Evolutionary conservation across 2,113 vertebrate genomes (phyloP).

Genomic region (Dolichallabes microphthalmus): DNA sequence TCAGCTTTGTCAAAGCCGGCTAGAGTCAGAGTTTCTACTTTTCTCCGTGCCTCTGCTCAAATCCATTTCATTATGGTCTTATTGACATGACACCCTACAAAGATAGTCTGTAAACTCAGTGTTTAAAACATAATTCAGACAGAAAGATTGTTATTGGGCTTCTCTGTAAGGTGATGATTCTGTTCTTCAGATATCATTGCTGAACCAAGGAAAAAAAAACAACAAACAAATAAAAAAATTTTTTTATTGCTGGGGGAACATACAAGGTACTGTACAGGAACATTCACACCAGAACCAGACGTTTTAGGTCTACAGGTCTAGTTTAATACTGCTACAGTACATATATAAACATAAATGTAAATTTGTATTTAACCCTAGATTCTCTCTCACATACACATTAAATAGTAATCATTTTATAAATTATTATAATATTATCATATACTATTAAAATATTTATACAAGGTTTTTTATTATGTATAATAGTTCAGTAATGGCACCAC

Average conservation of each 20-base stretch:
- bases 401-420: too few relatives aligned
- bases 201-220: not conserved
- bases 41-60: not conserved
- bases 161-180: not conserved
- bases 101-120: not conserved
- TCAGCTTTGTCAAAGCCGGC: constrained; percentile 11
- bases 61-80: not conserved
- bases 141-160: not conserved
- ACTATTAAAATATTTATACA: too few relatives aligned
- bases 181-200: not conserved
- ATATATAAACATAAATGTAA: too few relatives aligned
- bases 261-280: too few relatives aligned
- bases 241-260: not conserved
- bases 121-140: not conserved
- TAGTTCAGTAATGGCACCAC: too few relatives aligned
- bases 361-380: too few relatives aligned
- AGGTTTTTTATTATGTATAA: too few relatives aligned
- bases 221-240: not conserved
- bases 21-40: constrained; percentile 1
- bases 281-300: too few relatives aligned
- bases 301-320: too few relatives aligned
- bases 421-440: too few relatives aligned
- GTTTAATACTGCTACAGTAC: too few relatives aligned
- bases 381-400: too few relatives aligned
- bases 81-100: not conserved